These are phyloP conservation scores for Scalopus aquaticus DNA, from an alignment of 2,113 vertebrate genomes.

Conservation along the genomic window DNA sequence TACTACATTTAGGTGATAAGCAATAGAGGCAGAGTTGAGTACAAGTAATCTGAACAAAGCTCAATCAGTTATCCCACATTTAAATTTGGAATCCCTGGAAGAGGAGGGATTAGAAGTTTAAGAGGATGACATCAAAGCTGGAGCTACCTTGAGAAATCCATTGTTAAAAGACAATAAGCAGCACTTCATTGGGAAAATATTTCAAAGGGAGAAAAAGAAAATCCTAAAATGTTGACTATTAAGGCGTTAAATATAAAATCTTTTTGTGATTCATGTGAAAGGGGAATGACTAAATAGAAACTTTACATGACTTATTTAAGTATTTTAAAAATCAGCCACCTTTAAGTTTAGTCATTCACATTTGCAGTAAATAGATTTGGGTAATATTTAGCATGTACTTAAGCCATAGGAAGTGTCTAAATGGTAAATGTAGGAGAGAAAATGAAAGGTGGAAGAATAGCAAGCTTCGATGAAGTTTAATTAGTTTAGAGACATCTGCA, in stretches of 20 bases:
- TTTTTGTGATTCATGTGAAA: constrained; percentile 51
- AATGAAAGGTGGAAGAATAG: not conserved
- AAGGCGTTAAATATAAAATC: constrained; percentile 1
- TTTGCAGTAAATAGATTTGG: constrained; percentile 49
- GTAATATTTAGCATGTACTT: not conserved
- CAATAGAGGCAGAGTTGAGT: no score
- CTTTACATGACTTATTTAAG: constrained; percentile 13
- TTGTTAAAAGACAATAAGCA: not conserved
- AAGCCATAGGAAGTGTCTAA: constrained; percentile 44
- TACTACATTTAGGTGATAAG: not conserved
- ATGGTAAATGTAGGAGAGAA: constrained; percentile 32
- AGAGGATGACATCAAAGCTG: constrained; percentile 36
- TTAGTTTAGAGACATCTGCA: constrained; percentile 47
- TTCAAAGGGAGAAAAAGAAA: constrained; percentile 42
- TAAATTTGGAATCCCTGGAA: constrained; percentile 1
- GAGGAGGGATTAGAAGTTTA: not conserved
- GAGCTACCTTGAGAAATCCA: constrained; percentile 20
- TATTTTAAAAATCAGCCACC: constrained; percentile 34
- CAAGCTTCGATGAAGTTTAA: constrained; percentile 46
- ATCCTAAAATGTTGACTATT: constrained; percentile 21
- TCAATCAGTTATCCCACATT: constrained; percentile 2
- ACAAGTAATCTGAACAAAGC: not conserved
- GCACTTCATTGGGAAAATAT: not conserved
- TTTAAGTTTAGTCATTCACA: constrained; percentile 45
- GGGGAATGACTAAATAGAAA: not conserved